Conservation (phyloP, 2,888 invertebrate genomes). For the Apamea monoglypha region DNA sequence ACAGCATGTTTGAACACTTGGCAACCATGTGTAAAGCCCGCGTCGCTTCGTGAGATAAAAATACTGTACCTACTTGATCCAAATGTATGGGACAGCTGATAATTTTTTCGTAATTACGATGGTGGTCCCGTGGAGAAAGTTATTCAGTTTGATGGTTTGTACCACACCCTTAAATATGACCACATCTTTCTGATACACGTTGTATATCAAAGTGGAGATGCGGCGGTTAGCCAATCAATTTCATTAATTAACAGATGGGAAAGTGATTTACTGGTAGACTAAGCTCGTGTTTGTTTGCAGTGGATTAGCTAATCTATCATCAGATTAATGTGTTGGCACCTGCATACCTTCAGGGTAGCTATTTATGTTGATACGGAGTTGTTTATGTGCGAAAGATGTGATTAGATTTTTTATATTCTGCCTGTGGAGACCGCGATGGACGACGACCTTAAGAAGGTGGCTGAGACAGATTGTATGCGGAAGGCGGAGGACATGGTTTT, state of each 20-base stretch:
- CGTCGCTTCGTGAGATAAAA: not conserved
- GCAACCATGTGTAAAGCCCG: not conserved
- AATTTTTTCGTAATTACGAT: not conserved
- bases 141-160: not conserved
- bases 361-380: not conserved
- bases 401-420: too few species aligned
- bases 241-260: slow-evolving; percentile 32
- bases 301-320: slow-evolving; percentile 24
- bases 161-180: not conserved
- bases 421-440: too few species aligned
- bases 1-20: not conserved
- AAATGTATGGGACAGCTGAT: not conserved
- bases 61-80: not conserved
- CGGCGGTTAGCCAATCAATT: slow-evolving; percentile 31
- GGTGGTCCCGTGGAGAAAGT: not conserved
- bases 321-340: slow-evolving; percentile 10
- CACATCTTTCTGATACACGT: not conserved
- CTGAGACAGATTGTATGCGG: too few species aligned
- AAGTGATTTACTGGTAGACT: slow-evolving; percentile 32
- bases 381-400: not conserved
- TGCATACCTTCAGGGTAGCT: not conserved
- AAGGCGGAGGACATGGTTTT: too few species aligned
- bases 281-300: not conserved
- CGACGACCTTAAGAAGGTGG: too few species aligned
- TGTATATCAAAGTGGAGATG: not conserved